phyloP scores from a whole-genome alignment of 23 tunicate genomes.

The Ciona savignyi region DNA sequence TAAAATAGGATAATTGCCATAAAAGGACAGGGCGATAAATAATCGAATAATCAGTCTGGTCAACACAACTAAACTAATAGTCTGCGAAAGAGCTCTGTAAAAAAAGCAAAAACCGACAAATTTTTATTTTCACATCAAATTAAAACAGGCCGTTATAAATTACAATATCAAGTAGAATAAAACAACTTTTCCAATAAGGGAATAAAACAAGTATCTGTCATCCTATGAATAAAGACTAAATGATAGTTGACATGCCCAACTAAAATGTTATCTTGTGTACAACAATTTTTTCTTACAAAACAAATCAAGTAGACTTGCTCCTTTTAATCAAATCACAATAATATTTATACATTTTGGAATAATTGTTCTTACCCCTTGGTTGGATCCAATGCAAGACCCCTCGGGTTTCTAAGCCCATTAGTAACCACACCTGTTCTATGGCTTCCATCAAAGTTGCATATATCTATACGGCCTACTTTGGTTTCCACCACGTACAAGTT shows the following conservation, averaged over 20 bases:
- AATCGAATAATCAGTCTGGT: too few relatives aligned
- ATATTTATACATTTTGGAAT: not conserved
- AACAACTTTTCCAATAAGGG: too few relatives aligned
- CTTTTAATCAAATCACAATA: not conserved
- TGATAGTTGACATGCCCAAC: not conserved
- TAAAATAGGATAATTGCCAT: too few relatives aligned
- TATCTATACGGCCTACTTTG: constrained; percentile 63
- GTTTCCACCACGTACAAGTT: constrained; percentile 79
- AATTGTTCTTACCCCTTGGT: constrained; percentile 44
- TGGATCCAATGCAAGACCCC: constrained; percentile 78
- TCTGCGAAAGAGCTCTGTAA: not conserved
- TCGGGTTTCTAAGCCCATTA: constrained; percentile 49
- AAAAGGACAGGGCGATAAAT: too few relatives aligned
- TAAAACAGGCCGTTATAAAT: too few relatives aligned
- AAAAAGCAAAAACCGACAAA: not conserved
- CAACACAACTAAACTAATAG: too few relatives aligned
- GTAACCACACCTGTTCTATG: constrained; percentile 49
- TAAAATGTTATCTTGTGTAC: too few relatives aligned
- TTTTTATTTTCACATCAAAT: not conserved
- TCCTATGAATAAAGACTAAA: too few relatives aligned
- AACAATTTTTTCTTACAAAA: not conserved
- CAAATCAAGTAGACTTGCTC: not conserved
- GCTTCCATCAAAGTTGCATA: constrained; percentile 49
- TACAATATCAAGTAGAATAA: too few relatives aligned
- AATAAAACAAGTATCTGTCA: too few relatives aligned